Evolutionary conservation across 2,113 vertebrate species (phyloP), one percentile per base, ranked within the genome.

Genomic region (Isichthys henryi): DNA sequence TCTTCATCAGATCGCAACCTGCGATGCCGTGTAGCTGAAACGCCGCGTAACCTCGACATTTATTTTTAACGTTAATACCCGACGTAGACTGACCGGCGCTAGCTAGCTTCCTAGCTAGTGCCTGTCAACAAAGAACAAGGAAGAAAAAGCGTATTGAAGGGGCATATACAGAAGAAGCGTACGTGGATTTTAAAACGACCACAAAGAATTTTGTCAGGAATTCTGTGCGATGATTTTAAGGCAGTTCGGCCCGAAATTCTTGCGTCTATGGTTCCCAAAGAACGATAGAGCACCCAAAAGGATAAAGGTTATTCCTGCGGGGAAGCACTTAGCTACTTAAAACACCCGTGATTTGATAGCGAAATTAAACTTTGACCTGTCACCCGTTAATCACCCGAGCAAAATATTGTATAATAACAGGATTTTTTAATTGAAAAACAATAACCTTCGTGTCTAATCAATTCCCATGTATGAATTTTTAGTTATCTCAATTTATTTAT

Each of bases 61-160:
- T 84, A 48, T 45, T 17, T 83, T 46, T 23, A 48, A 5, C 46
- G 82, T 84, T 56, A 53, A 53, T n/a, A 53, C 31, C 50, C 45
- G 27, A 27, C 31, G n/a, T 35, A 87, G 50, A 3, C 17, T 23
- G n/a, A 48, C 31, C 7, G 21, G 49, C 83, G 31, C 53, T 88
- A 70, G 62, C 48, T 70, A 84, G 80, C 80, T 45, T 17, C 56
- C 85, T 88, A 82, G 86, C n/a, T 89, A 80, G 91, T 23, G 87
- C 17, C 66, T 83, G 91, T 89, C 92, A 94, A 95, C 95, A 95
- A 95, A 95, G 95, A 89, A 92, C 8, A 35, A 23, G 58, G 88
- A 87, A 90, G 90, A 7, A 0, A 21, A 15, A 0, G 91, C 91
- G 90, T 90, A 93, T 93, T 93, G 93, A 93, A 89, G 91, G 17